Evolutionary conservation across 2,797 vertebrate species (phyloP).

Genomic region (Netta rufina): DNA sequence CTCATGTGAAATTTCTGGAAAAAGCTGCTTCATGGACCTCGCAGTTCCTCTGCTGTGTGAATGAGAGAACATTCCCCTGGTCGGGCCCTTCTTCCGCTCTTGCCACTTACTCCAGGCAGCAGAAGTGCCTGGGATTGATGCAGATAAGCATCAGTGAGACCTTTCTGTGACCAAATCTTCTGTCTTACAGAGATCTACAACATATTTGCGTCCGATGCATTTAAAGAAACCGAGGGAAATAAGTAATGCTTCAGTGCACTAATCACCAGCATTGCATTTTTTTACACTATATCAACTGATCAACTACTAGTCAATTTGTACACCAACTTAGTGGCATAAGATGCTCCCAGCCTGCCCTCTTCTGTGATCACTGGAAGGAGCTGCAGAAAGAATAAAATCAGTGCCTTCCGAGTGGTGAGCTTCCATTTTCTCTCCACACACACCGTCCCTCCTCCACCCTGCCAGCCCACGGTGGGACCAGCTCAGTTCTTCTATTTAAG

Average conservation of each 20-base stretch:
- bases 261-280: background rate
- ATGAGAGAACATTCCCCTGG: conserved; percentile 1
- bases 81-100: background rate
- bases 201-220: fast-evolving
- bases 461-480: background rate
- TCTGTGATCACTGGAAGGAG: background rate
- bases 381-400: background rate
- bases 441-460: background rate
- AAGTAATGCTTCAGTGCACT: background rate
- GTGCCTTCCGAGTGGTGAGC: background rate
- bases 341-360: background rate
- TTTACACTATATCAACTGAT: background rate
- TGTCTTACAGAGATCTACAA: background rate
- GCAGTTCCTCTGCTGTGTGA: background rate
- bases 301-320: background rate
- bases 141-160: background rate
- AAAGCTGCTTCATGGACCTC: background rate
- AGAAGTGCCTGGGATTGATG: background rate
- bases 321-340: background rate
- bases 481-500: background rate
- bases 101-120: conserved; percentile 1
- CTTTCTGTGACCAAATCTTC: background rate
- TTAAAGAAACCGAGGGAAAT: background rate
- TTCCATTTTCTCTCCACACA: background rate
- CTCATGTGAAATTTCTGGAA: background rate